Conservation (phyloP, 2,888 invertebrate species). For the Tinea semifulvella region DNA sequence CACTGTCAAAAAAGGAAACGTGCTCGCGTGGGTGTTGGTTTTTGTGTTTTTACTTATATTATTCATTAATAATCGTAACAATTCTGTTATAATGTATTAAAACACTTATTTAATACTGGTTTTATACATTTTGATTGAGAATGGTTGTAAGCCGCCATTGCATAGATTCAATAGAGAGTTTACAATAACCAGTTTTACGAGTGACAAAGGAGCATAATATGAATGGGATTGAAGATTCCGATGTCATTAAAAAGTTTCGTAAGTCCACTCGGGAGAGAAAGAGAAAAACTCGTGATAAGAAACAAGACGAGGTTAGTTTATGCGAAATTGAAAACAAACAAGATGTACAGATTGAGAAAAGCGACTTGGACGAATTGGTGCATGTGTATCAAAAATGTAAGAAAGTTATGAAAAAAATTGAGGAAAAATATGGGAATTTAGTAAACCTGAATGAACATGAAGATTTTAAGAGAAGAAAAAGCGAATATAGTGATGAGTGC, state of each 20-base stretch:
- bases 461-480: slow-evolving; percentile 17
- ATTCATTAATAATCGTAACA: too few species aligned
- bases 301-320: slow-evolving; percentile 13
- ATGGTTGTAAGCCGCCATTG: too few species aligned
- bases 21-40: too few species aligned
- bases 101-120: too few species aligned
- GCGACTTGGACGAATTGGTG: slow-evolving; percentile 41
- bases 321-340: neutral
- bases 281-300: neutral
- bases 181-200: neutral
- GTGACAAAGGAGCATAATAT: neutral
- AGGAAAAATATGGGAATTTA: slow-evolving; percentile 50
- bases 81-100: too few species aligned
- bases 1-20: too few species aligned
- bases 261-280: neutral
- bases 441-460: slow-evolving; percentile 26
- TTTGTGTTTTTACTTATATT: too few species aligned
- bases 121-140: too few species aligned
- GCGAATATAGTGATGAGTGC: slow-evolving; percentile 24
- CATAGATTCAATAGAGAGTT: too few species aligned
- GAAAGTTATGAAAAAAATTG: slow-evolving; percentile 41
- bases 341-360: slow-evolving; percentile 25
- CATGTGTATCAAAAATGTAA: slow-evolving; percentile 43
- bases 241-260: neutral
- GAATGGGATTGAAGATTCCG: neutral